phyloP scores from a whole-genome alignment of 2,113 vertebrate genomes.

The Bombycilla garrulus region DNA sequence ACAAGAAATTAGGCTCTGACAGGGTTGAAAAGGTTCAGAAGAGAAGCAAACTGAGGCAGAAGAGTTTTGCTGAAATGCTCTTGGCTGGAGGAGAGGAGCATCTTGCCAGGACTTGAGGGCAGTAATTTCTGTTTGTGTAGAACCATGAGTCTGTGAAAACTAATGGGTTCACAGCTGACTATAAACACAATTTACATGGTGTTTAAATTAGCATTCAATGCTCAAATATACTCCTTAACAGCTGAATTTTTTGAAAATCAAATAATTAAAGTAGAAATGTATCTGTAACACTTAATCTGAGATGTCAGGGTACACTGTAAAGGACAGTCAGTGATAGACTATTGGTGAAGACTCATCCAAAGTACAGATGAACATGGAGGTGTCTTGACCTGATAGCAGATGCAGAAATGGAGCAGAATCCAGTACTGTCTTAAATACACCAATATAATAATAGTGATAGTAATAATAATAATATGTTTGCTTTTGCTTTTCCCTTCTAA shows the following conservation, averaged over 20 bases:
- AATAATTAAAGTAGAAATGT: neutral
- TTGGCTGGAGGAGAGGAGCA: neutral
- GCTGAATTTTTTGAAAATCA: neutral
- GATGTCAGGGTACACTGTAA: neutral
- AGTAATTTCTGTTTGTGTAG: neutral
- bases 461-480: neutral
- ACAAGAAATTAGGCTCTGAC: neutral
- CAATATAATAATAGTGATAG: neutral
- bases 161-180: too few relatives aligned
- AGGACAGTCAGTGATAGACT: neutral
- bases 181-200: neutral
- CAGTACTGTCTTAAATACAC: neutral
- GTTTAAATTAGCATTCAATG: neutral
- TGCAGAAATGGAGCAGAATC: neutral
- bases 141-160: neutral
- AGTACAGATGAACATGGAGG: neutral
- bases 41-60: neutral
- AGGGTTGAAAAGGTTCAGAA: neutral
- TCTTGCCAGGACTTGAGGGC: neutral
- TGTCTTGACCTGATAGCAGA: neutral
- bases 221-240: neutral
- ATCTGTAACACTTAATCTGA: neutral
- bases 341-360: neutral
- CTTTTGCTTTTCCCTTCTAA: neutral
- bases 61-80: neutral